Base-by-base conservation (phyloP, 1,140 invertebrate species). In the Scylla paramamosain region DNA sequence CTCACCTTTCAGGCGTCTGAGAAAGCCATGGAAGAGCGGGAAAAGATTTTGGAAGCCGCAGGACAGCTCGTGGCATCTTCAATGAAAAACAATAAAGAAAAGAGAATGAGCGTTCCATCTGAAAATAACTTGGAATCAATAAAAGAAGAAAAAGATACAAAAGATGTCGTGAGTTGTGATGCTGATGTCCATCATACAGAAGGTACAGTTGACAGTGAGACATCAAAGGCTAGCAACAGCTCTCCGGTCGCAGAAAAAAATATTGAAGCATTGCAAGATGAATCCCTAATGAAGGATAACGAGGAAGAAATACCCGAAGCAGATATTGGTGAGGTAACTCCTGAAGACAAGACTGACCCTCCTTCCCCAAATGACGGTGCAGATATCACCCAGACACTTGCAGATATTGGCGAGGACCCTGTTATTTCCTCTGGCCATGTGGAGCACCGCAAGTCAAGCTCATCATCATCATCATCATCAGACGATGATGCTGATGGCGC, bases 41-140 rank as follows among this genome's bases (percentile, higher is more conserved):
- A 92, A 31, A 95, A 89, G 16, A 94, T 94, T 48, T 88, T 94
- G 0, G 93, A 94, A 46, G 93, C 93, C 29, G 93, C 93, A 84
- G 93, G 88, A 0, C 31, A 94, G 16, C 87, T 94, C 20, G 88
- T 48, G 31, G 93, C 93, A 91, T 90, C 89, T 59, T 48, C 67
- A 48, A 83, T 28, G 20, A 16, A 28, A 88, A 32, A 31, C 84
- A 83, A 28, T 25, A 93, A 88, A 59, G 92, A 86, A 2, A 48
- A 31, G n/a, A 93, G 87, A 52, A 59, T 32, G 83, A 16, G 28
- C 29, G 83, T 67, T 46, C 82, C 16, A 46, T 4, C 84, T 48
- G 89, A 28, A 6, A 93, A 82, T 67, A 86, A 93, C 84, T 46
- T 93, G 45, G 92, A 20, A 25, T 67, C 59, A 20, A 93, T 93